Percentiles rank a stretch among this genome's conserved stretches.
Conservation (phyloP, 2,113 vertebrate genomes). For the Gymnocephalus cernua region DNA sequence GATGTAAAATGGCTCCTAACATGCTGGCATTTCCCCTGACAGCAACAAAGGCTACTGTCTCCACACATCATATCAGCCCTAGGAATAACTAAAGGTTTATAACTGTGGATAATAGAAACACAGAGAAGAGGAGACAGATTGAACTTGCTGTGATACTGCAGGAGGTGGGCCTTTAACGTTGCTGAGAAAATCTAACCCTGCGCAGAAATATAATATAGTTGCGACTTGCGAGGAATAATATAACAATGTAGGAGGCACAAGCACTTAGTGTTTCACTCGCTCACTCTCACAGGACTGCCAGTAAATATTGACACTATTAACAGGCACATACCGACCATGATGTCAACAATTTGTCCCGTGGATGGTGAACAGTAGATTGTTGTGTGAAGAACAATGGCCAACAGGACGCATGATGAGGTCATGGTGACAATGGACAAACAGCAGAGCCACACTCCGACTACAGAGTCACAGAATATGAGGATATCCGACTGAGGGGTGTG, state of each 20-base stretch:
- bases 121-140: slow-evolving; percentile 25
- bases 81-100: slow-evolving; percentile 20
- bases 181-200: not conserved
- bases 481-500: slow-evolving; percentile 49
- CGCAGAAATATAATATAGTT: not conserved
- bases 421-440: slow-evolving; percentile 29
- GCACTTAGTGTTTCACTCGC: slow-evolving; percentile 3
- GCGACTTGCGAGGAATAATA: slow-evolving; percentile 2
- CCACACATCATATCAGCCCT: slow-evolving; percentile 57
- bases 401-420: slow-evolving; percentile 62
- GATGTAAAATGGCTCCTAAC: slow-evolving; percentile 57
- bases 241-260: not conserved
- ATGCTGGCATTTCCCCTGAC: slow-evolving; percentile 59
- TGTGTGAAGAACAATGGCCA: slow-evolving; percentile 65
- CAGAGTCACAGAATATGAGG: slow-evolving; percentile 39
- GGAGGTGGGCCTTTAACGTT: not conserved
- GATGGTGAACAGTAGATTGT: slow-evolving; percentile 30
- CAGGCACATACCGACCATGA: slow-evolving; percentile 7
- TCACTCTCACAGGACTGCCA: not conserved
- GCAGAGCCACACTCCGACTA: slow-evolving; percentile 22
- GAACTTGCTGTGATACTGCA: slow-evolving; percentile 7
- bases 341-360: slow-evolving; percentile 27
- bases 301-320: slow-evolving; percentile 53
- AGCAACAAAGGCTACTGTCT: slow-evolving; percentile 65
- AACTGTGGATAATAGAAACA: slow-evolving; percentile 13